Evolutionary conservation across 2,888 invertebrate species (phyloP), one percentile per base, ranked within the genome.

Genomic region (Pandemis heparana): DNA sequence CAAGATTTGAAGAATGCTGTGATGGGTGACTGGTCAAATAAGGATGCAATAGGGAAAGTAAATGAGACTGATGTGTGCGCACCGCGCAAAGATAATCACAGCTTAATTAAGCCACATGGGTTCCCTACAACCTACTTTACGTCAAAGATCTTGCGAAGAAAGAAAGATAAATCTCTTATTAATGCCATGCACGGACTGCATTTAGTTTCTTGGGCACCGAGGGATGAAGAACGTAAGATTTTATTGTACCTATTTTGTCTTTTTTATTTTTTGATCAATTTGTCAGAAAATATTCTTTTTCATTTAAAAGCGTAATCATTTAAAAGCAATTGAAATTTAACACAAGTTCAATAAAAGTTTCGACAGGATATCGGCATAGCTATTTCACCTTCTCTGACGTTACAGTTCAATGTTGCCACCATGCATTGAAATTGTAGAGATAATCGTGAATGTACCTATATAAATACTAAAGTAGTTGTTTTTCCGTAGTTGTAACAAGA

Each of bases 1-100:
- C 56, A 56, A 23, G 56, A 56, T 56, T 56, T 56, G 23, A 56
- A 56, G 10, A 56, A 56, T 23, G 56, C 56, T 23, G 56, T 56
- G 3, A 56, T 56, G 56, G 56, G 56, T 12, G 56, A 56, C 18
- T 56, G 56, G 56, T 56, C 56, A 5, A 23, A 7, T 5, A 56
- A 23, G 12, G 23, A 23, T 5, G 23, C 56, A 4, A 4, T 56
- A 23, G 12, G 12, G 4, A 56, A 56, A 6, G 5, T 5, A 23
- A 23, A 56, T n/a, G 48, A 48, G 2, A 18, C 5, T 56, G 23
- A 56, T 12, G 5, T 56, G 5, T 23, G 23, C 12, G 10, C 23
- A 18, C 23, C 23, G 12, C 18, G n/a, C 1, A 18, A 56, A 6
- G 23, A 18, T 23, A 56, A 56, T 23, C 23, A 23, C 4, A 56